These are phyloP conservation scores for Drosophila peninsularis DNA, from an alignment of 2,888 invertebrate genomes.

Conservation along the genomic window DNA sequence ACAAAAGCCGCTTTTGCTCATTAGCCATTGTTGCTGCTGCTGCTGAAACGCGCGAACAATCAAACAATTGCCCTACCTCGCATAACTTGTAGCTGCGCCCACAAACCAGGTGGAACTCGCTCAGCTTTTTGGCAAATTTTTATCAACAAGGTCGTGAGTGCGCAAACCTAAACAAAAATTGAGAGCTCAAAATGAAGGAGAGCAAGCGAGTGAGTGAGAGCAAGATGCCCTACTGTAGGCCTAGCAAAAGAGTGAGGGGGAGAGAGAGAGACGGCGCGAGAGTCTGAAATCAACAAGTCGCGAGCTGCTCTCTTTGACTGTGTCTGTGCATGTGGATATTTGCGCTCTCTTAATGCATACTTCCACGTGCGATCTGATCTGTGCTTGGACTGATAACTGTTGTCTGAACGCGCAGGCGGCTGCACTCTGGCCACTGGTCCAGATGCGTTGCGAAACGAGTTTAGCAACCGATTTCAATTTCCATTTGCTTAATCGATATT, in stretches of 20 bases:
- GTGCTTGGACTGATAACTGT: not conserved
- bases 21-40: slow-evolving; percentile 48
- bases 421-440: slow-evolving; percentile 28
- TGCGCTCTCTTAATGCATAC: slow-evolving; percentile 12
- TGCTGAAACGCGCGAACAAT: slow-evolving; percentile 16
- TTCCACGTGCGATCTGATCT: slow-evolving; percentile 41
- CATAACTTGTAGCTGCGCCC: slow-evolving; percentile 9
- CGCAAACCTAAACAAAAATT: slow-evolving; percentile 2
- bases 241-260: not conserved
- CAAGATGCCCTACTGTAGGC: not conserved
- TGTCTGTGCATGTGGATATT: not conserved
- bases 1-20: slow-evolving; percentile 69
- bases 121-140: slow-evolving; percentile 17
- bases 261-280: not conserved
- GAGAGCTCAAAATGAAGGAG: not conserved
- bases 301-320: not conserved
- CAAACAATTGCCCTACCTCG: slow-evolving; percentile 28
- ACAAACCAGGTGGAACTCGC: not conserved
- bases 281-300: slow-evolving; percentile 1
- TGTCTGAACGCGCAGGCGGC: not conserved
- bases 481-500: slow-evolving; percentile 31
- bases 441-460: slow-evolving; percentile 53
- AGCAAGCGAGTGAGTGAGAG: not conserved
- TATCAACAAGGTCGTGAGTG: slow-evolving; percentile 40
- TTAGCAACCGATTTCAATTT: slow-evolving; percentile 51